A percentile compares a stretch with the other conserved stretches of the same genome.
These are phyloP conservation scores for Euborellia annulipes DNA, from an alignment of 1,140 invertebrate species.

Conservation along the genomic window DNA sequence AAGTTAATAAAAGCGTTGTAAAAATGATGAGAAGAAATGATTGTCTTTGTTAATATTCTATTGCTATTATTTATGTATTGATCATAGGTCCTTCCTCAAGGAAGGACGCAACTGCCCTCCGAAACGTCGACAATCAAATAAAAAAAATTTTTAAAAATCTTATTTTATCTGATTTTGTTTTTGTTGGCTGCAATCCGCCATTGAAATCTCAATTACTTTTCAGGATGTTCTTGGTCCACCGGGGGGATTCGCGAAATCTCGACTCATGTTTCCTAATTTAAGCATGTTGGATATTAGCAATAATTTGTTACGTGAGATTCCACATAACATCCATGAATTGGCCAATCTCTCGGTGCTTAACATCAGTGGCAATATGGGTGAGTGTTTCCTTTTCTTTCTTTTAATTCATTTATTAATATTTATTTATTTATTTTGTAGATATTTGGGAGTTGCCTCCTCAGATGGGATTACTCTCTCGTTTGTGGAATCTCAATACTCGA, in stretches of 20 bases:
- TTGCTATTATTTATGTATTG: too few relatives aligned
- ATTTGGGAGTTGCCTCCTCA: constrained; percentile 80
- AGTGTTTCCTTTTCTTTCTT: constrained; percentile 8
- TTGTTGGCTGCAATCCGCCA: too few relatives aligned
- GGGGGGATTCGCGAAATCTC: constrained; percentile 28
- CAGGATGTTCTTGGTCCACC: too few relatives aligned
- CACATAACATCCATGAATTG: constrained; percentile 70
- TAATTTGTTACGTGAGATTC: constrained; percentile 67
- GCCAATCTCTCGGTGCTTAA: constrained; percentile 85
- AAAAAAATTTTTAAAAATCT: too few relatives aligned
- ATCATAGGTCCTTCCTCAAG: too few relatives aligned
- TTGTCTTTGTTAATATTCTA: too few relatives aligned
- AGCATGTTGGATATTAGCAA: constrained; percentile 90
- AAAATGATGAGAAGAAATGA: too few relatives aligned
- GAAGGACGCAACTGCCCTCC: too few relatives aligned
- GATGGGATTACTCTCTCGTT: constrained; percentile 77
- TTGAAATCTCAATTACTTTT: too few relatives aligned
- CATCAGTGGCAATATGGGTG: constrained; percentile 70
- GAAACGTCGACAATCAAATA: too few relatives aligned
- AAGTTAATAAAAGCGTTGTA: too few relatives aligned
- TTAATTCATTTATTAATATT: constrained; percentile 1
- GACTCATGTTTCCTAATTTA: constrained; percentile 80
- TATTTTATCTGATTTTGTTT: too few relatives aligned
- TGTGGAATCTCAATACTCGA: constrained; percentile 91
- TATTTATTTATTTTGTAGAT: constrained; percentile 28